Evolutionary conservation across 2,797 vertebrate species (phyloP), one percentile per base, ranked within the genome.

Genomic region (Okamejei kenojei): DNA sequence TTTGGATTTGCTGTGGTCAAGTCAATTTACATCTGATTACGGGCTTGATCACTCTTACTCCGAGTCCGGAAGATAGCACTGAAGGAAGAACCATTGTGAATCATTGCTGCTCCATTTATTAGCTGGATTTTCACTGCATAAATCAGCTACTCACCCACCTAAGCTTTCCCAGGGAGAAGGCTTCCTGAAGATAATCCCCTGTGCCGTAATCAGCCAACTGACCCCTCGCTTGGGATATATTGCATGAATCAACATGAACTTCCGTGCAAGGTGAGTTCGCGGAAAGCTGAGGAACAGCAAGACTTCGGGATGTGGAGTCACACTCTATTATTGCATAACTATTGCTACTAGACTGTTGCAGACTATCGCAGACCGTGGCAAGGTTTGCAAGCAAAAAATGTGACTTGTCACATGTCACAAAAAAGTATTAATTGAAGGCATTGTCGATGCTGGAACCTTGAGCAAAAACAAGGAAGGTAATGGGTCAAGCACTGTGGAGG

Each of bases 121-220:
- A 65, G n/a, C 65, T 68, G n/a, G 63, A 65, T 88, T 88, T 88
- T 32, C n/a, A 63, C n/a, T 68, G 68, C n/a, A 68, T 63, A 86
- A n/a, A 26, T 86, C 82, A 65, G 82, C 61, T 63, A 29, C 81
- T 84, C 61, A 86, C 58, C 82, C 63, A 29, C 26, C 82, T 86
- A 86, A 86, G 58, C 29, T 86, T 13, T 63, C 82, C 82, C 58
- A 32, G 29, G 61, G 63, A 86, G 54, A 86, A 86, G 32, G 61
- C 84, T 88, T 88, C 84, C 84, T 88, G 63, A 88, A 88, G 84
- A 88, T 88, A 88, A 88, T 88, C 38, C 45, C 45, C 45, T 88
- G 29, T 68, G 23, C 15, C 84, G 68, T 35, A 88, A 88, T 88
- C 68, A 88, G 63, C 84, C 84, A 88, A n/a, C 84, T 88, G 63